Evolutionary conservation across 2,888 invertebrate genomes (phyloP), one percentile per base, ranked within the genome.

Genomic region (Litoditis marina): DNA sequence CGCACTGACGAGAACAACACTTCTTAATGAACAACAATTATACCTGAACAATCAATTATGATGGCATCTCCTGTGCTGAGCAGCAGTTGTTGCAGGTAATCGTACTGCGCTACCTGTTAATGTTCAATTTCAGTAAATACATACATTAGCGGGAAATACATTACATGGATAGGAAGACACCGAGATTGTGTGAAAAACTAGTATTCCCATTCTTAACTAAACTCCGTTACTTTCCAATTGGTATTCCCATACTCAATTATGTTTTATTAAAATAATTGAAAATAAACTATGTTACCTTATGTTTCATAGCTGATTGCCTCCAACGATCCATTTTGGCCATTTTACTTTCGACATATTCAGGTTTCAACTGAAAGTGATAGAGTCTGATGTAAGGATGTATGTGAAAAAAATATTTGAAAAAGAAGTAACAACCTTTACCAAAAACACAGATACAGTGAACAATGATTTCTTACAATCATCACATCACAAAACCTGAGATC

Each of bases 251-350:
- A n/a, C n/a, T n/a, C n/a, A n/a, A n/a, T n/a, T n/a, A n/a, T n/a
- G n/a, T n/a, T n/a, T n/a, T n/a, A n/a, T n/a, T n/a, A n/a, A n/a
- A n/a, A n/a, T n/a, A n/a, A n/a, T n/a, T n/a, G n/a, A n/a, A n/a
- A n/a, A n/a, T n/a, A n/a, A n/a, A n/a, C n/a, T n/a, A n/a, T n/a
- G 6, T 30, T 46, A 66, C 49, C 44, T 82, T 82, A 63, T 79
- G 76, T 64, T 78, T 80, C 80, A 82, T 80, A n/a, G 80, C 81
- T 6, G 78, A 76, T 60, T 80, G 81, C 7, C 81, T 63, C 80
- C 80, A 77, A 44, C 78, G 60, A 53, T 81, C 81, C 70, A 81
- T 64, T 34, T 76, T 77, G 11, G 65, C 11, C 25, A 63, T 60
- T 63, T 80, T 82, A 34, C 71, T 70, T 13, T 69, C 64, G 22